Conservation (phyloP, 2,113 vertebrate genomes). For the Lycocorax pyrrhopterus region DNA sequence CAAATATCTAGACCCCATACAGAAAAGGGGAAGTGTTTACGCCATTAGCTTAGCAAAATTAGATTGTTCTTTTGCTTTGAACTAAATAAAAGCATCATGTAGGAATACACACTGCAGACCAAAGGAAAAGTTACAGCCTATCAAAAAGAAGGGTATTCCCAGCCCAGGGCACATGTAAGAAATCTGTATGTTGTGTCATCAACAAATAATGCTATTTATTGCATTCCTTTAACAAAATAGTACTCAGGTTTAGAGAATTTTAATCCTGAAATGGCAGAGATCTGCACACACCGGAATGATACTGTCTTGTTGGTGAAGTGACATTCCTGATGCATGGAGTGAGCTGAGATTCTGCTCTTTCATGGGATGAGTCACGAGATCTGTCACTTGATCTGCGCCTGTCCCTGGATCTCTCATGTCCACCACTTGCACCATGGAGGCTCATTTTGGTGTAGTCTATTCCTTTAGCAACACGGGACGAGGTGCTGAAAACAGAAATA, state of each 20-base stretch:
- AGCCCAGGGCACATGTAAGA: neutral
- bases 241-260: neutral
- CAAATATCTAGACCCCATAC: neutral
- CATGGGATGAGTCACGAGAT: constrained; percentile 96
- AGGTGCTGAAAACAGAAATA: constrained; percentile 70
- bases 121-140: neutral
- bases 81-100: neutral
- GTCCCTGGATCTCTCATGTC: constrained; percentile 91
- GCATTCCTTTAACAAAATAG: neutral
- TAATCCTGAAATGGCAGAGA: neutral
- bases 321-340: constrained; percentile 98
- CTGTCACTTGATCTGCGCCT: constrained; percentile 94
- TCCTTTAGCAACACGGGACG: constrained; percentile 79
- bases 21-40: neutral
- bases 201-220: neutral
- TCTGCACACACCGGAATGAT: constrained; percentile 85
- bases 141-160: neutral
- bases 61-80: neutral
- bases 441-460: constrained; percentile 88
- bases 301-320: constrained; percentile 94
- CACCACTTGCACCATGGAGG: constrained; percentile 88
- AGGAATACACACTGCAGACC: neutral
- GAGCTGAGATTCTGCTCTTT: constrained; percentile 92
- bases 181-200: neutral
- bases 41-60: neutral